phyloP scores from a whole-genome alignment of 1,140 invertebrate genomes.

The Bradysia coprophila region DNA sequence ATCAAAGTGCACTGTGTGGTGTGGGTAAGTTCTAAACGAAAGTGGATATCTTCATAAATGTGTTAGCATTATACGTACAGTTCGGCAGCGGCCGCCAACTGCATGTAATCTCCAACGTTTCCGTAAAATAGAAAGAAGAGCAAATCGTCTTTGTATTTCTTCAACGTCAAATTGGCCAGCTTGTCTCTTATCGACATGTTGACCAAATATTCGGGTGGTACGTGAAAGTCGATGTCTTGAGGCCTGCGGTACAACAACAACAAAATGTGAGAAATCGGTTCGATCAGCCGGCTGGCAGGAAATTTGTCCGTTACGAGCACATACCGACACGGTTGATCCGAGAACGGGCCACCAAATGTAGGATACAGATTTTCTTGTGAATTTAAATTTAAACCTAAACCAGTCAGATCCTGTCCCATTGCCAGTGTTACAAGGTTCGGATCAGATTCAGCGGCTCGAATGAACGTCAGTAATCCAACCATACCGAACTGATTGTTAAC shows the following conservation, averaged over 20 bases:
- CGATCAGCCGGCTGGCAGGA: too few relatives aligned
- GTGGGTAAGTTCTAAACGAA: too few relatives aligned
- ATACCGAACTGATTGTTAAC: slow-evolving; percentile 99
- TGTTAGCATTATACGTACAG: slow-evolving; percentile 70
- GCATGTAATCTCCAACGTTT: slow-evolving; percentile 93
- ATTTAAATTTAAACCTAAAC: slow-evolving; percentile 93
- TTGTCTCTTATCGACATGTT: slow-evolving; percentile 84
- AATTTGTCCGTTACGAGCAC: neutral
- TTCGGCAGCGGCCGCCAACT: slow-evolving; percentile 89
- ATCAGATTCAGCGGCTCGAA: slow-evolving; percentile 91
- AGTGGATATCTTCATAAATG: too few relatives aligned
- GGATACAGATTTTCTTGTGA: slow-evolving; percentile 92
- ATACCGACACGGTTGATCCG: slow-evolving; percentile 77
- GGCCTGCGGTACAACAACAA: slow-evolving; percentile 35
- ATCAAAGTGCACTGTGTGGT: too few relatives aligned
- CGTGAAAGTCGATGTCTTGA: slow-evolving; percentile 97
- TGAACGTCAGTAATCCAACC: slow-evolving; percentile 92
- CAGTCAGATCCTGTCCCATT: slow-evolving; percentile 91
- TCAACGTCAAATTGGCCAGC: slow-evolving; percentile 85
- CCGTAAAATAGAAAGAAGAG: slow-evolving; percentile 99
- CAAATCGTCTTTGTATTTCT: slow-evolving; percentile 95
- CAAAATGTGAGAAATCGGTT: slow-evolving; percentile 1
- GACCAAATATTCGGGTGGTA: slow-evolving; percentile 96
- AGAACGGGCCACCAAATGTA: slow-evolving; percentile 96
- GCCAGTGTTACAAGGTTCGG: slow-evolving; percentile 88